Evolutionary conservation across 2,797 vertebrate species (phyloP), one percentile per base, ranked within the genome.

Genomic region (Eidolon dupreanum): DNA sequence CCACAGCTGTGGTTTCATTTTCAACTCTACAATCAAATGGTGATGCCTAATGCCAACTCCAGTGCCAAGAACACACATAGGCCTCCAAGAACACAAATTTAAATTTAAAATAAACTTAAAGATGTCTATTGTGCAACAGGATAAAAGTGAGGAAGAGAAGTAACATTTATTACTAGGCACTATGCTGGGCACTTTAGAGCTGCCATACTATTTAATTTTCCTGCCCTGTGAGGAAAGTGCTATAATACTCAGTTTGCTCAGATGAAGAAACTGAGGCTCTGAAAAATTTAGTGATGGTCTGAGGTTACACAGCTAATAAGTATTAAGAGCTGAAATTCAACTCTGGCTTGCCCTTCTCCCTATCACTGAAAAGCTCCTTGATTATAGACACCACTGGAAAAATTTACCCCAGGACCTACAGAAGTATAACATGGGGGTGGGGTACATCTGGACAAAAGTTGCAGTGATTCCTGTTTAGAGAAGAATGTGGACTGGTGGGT

Each of bases 401-500:
- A 66, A 63, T 70, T 77, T 28, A 75, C 20, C 15, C 41, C 31
- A 68, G 89, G 41, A 81, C 63, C 59, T 79, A 71, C 20, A 95
- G 59, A 96, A 94, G 15, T 41, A 5, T 28, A 63, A 70, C 61
- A 24, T 26, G 75, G 38, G 2, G 55, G 51, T 61, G 26, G 24
- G 57, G 41, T 24, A 28, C 13, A 36, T 46, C 12, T 49, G 59
- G 71, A 89, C 19, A 95, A 55, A 93, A 93, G 83, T 26, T 81
- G 36, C 28, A 71, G 3, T 15, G n/a, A 90, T 68, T 94, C 63
- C 83, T 84, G 4, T 84, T 13, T 79, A 24, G 68, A 57, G 55
- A 95, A 87, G 90, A 93, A 91, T 86, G 93, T 55, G 63, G 79
- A 91, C 78, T 84, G 75, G 74, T 31, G 49, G 81, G 70, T 95